Base-by-base conservation (phyloP, 2,797 vertebrate species). In the Poeciliopsis turneri region DNA sequence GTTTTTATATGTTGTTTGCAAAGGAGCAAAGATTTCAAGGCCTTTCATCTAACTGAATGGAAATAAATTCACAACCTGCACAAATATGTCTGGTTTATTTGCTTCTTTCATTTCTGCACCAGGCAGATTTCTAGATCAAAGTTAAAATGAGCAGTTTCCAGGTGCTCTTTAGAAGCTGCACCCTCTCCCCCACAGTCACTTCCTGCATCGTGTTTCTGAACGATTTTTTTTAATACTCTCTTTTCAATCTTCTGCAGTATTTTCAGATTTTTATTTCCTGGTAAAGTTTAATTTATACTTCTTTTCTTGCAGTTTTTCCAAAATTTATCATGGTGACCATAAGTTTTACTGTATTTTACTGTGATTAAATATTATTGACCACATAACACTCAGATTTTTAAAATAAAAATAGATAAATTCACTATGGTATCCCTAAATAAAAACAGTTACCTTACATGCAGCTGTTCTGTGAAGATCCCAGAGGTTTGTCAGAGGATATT, bases 51-150 rank as follows among this genome's bases (percentile, higher is more conserved):
- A 86, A 92, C 78, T 82, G 89, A 90, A 88, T 80, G 89, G 89
- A 88, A 95, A 95, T 95, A 95, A 95, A 95, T 87, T 20, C 87
- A 83, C 89, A 93, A 86, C 81, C 85, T 92, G 85, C 88, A 89
- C 77, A 82, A 71, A 9, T 64, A 78, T 13, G 72, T 78, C 80
- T 89, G 76, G 30, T 70, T 46, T 57, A 47, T 61, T 80, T 59
- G 25, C 69, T 45, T n/a, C 25, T 59, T 64, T 23, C 18, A 64
- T 78, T 72, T 47, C 59, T 69, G 55, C 69, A 16, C 7, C 82
- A 64, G 53, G 78, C 33, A 3, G 41, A 55, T 82, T 88, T 82
- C 71, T 78, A 84, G 64, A 89, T 87, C 81, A 84, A 90, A 79
- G 78, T 76, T 39, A 79, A 33, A 84, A 80, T 59, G 39, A 25